Conservation (phyloP, 2,113 vertebrate genomes). For the Corvus cornix region DNA sequence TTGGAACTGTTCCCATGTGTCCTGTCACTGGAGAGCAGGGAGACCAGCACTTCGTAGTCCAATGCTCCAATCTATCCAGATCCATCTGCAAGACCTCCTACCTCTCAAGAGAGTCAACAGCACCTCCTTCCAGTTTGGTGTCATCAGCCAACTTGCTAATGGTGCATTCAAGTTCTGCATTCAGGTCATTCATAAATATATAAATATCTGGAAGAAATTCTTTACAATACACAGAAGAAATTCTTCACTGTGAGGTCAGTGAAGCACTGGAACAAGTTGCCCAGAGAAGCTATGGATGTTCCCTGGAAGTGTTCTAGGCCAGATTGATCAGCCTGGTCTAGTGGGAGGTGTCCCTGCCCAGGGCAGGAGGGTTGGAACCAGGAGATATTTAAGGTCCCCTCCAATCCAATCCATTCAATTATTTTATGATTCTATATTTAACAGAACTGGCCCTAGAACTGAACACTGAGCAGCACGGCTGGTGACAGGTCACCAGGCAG, state of each 20-base stretch:
- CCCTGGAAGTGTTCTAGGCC: not conserved
- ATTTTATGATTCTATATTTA: no score
- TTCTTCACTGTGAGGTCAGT: not conserved
- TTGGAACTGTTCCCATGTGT: not conserved
- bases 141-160: not conserved
- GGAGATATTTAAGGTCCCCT: not conserved
- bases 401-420: not conserved
- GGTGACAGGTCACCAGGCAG: fast-evolving
- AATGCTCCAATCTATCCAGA: not conserved
- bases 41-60: not conserved
- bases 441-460: not conserved
- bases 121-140: no score
- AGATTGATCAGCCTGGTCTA: no score
- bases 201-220: not conserved
- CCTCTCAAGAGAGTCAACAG: not conserved
- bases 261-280: not conserved
- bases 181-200: not conserved
- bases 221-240: not conserved
- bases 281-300: not conserved
- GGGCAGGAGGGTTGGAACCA: not conserved
- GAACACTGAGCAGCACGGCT: not conserved
- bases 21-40: not conserved
- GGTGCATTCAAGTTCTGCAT: not conserved
- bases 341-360: no score
- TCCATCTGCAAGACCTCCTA: not conserved